A percentile compares a stretch with the other conserved stretches of the same genome.
Conservation (phyloP, 2,113 vertebrate genomes). For the Entelurus aequoreus region DNA sequence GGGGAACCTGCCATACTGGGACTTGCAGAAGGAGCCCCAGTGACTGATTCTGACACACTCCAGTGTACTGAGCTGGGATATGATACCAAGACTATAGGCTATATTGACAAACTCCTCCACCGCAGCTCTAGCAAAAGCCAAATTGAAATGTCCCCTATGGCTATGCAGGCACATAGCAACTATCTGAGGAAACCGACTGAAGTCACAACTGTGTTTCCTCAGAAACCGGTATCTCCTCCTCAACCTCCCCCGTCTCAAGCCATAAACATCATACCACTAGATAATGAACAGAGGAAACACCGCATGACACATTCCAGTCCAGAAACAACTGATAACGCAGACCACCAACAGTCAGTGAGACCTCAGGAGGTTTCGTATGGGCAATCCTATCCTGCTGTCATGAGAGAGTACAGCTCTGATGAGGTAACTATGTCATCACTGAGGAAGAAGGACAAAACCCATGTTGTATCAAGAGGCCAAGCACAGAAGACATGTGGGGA, state of each 20-base stretch:
- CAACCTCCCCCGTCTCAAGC: conserved; percentile 30
- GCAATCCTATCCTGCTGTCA: conserved; percentile 39
- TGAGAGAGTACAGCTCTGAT: conserved; percentile 41
- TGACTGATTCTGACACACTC: conserved; percentile 20
- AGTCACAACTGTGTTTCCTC: conserved; percentile 29
- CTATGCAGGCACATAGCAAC: conserved; percentile 21
- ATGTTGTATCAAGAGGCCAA: conserved; percentile 21
- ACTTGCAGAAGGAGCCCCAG: conserved; percentile 21
- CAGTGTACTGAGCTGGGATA: conserved; percentile 27
- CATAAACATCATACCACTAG: conserved; percentile 20
- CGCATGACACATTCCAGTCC: conserved; percentile 33
- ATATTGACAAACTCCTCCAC: conserved; percentile 79
- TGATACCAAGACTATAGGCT: conserved; percentile 67
- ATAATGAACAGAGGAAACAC: conserved; percentile 42
- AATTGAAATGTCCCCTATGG: conserved; percentile 37
- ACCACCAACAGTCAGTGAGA: conserved; percentile 22
- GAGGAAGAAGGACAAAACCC: conserved; percentile 28
- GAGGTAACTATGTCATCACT: conserved; percentile 34
- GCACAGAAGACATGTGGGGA: conserved; percentile 27
- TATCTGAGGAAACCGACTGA: conserved; percentile 28
- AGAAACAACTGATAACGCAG: conserved; percentile 27
- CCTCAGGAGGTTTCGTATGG: conserved; percentile 30
- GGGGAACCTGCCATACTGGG: conserved; percentile 32
- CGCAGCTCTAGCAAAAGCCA: conserved; percentile 66
- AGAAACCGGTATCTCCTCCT: conserved; percentile 29